Evolutionary conservation across 2,797 vertebrate species (phyloP).

Genomic region (Hemitrygon akajei): DNA sequence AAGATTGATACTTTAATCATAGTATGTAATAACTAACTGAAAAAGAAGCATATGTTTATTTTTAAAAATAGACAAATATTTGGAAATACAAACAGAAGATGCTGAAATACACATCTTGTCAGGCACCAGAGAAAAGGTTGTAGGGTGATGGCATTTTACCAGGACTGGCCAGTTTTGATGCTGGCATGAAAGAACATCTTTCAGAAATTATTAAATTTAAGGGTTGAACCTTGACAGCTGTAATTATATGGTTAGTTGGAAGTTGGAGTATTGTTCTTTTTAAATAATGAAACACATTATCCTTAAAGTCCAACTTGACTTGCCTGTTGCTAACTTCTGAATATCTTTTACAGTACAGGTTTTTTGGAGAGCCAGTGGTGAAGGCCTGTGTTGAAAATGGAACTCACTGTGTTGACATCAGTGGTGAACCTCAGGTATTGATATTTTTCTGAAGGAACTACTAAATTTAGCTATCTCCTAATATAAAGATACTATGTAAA

Average conservation of each 20-base stretch:
- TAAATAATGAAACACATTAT: background rate
- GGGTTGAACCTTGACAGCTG: too few species aligned
- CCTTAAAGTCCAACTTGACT: background rate
- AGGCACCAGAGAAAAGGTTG: too few species aligned
- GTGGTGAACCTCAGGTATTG: slow-evolving; percentile 85
- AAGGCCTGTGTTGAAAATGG: slow-evolving; percentile 88
- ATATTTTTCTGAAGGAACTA: background rate
- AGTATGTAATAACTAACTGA: too few species aligned
- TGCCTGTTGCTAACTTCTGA: background rate
- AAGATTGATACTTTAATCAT: background rate
- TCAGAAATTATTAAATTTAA: too few species aligned
- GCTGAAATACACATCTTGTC: too few species aligned
- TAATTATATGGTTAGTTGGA: too few species aligned
- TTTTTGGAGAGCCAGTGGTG: slow-evolving; percentile 82
- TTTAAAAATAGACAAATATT: background rate
- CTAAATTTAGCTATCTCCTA: background rate
- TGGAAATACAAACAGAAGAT: background rate
- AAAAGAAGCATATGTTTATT: background rate
- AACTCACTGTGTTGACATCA: slow-evolving; percentile 79
- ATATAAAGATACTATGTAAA: background rate
- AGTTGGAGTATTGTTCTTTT: background rate
- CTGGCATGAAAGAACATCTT: too few species aligned
- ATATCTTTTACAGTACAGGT: slow-evolving; percentile 67
- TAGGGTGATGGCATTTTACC: too few species aligned
- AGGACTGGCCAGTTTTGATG: too few species aligned